Base-by-base conservation (phyloP, 1,140 invertebrate species). In the Carposina sasakii region DNA sequence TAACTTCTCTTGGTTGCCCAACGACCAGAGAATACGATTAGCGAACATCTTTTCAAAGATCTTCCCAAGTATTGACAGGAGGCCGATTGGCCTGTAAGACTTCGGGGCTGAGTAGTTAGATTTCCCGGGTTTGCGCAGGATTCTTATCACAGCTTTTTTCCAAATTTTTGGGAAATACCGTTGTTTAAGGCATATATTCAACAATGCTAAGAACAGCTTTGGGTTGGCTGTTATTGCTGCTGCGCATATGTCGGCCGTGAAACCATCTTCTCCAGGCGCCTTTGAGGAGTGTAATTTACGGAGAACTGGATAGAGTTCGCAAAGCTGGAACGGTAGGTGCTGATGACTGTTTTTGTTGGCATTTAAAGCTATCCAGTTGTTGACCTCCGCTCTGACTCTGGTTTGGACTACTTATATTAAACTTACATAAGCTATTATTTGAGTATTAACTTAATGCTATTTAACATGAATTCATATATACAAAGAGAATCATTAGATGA, bases 31-130 rank as follows among this genome's bases (percentile, higher is more conserved):
- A 8, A 42, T 3, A 12, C 40, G 6, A 4, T 24, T 23, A 2
- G 13, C 22, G 9, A 42, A 24, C 23, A 42, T 24, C 37, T 44
- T 23, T 39, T 42, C 39, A 3, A 13, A 36, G 26, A 34, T 50
- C 31, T 34, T 34, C 4, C 31, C 31, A 9, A 34, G 4, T 13
- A 34, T 15, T 4, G 23, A n/a, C 8, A 48, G 24, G 6, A 48
- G 2, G 19, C 17, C 46, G 39, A 40, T 26, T 36, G 40, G 48
- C 20, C 40, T 45, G 12, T 10, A 21, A 4, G 43, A 20, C 21
- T 19, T 19, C 15, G 43, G 43, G 2, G 30, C 6, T 2, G 26
- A 8, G 28, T 45, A 45, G 30, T 33, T 19, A 3, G 15, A 24
- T 28, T 20, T 45, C 3, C 26, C 24, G 17, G 24, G 43, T 22